Evolutionary conservation across 2,113 vertebrate species (phyloP).

Genomic region (Mesitornis unicolor): DNA sequence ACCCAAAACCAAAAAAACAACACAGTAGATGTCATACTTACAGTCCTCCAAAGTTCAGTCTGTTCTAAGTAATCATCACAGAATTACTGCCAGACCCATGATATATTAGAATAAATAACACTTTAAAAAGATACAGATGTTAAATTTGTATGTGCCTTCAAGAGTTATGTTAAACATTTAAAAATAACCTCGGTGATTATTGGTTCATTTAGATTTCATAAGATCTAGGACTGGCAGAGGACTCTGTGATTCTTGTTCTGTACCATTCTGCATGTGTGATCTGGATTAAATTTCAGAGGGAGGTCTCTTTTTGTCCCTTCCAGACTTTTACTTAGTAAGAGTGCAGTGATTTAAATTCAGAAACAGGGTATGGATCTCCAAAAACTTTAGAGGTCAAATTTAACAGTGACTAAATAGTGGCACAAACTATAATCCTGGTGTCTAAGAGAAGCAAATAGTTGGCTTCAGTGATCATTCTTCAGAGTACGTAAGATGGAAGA

Average conservation of each 20-base stretch:
- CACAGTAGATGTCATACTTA: background rate
- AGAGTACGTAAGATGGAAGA: background rate
- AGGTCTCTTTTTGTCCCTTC: background rate
- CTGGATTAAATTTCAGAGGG: background rate
- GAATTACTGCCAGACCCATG: conserved; percentile 37
- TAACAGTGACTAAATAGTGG: background rate
- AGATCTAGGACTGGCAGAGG: background rate
- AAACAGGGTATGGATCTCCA: background rate
- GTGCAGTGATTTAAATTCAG: background rate
- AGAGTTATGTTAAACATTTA: conserved; percentile 26
- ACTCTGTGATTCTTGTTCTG: background rate
- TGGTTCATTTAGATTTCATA: background rate
- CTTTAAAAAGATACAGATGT: conserved; percentile 56
- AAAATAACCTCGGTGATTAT: conserved; percentile 25
- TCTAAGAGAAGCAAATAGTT: background rate
- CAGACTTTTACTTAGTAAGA: background rate
- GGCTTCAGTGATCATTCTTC: background rate
- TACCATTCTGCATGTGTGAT: background rate
- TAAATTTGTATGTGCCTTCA: background rate
- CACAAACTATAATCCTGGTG: background rate
- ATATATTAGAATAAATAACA: conserved; percentile 29
- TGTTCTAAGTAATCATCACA: conserved; percentile 50
- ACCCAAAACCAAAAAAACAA: background rate
- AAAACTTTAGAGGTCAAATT: background rate
- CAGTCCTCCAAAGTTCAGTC: background rate